Percentiles rank a stretch among this genome's conserved stretches.
Conservation (phyloP, 1,140 invertebrate species). For the Scylla paramamosain region DNA sequence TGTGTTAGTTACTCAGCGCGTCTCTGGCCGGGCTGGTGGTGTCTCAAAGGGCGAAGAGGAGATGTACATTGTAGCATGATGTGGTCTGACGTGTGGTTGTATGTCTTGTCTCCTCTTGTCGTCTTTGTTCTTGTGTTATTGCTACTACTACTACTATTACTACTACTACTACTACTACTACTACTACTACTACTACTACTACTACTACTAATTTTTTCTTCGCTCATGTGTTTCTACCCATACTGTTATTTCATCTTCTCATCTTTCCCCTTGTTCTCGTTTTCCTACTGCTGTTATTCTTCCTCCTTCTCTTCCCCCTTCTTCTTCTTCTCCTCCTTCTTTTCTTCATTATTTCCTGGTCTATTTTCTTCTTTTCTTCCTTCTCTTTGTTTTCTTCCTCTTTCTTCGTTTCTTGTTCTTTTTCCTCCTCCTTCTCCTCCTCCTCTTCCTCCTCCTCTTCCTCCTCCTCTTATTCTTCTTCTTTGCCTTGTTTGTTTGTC, state of each 20-base stretch:
- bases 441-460: background rate
- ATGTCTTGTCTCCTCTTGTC: no score
- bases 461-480: background rate
- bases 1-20: background rate
- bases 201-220: background rate
- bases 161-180: conserved; percentile 23
- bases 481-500: background rate
- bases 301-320: no score
- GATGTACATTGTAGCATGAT: no score
- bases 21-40: no score
- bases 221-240: no score
- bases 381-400: background rate
- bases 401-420: background rate
- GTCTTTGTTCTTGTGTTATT: no score
- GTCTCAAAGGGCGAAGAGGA: no score
- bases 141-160: background rate
- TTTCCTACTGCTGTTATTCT: no score
- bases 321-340: no score
- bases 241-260: no score
- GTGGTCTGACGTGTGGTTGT: no score
- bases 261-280: no score
- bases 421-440: background rate
- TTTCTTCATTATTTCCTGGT: background rate
- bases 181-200: background rate
- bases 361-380: background rate